These are phyloP conservation scores for Columbina picui DNA, from an alignment of 2,113 vertebrate species.

Conservation along the genomic window DNA sequence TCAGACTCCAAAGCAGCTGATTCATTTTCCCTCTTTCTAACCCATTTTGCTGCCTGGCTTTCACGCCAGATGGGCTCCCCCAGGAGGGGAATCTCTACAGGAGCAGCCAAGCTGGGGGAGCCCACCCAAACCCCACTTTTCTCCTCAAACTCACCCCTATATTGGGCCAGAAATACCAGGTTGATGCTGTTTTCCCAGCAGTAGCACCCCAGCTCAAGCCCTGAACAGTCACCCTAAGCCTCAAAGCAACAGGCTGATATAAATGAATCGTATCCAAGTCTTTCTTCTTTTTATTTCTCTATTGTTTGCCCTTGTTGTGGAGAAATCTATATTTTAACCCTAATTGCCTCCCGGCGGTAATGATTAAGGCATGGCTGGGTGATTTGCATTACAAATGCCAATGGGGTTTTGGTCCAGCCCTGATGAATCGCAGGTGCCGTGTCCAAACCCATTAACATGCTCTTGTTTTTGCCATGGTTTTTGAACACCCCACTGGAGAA, in stretches of 20 bases:
- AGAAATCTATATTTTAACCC: constrained; percentile 77
- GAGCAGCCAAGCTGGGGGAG: not conserved
- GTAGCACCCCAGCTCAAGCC: not conserved
- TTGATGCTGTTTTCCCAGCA: not conserved
- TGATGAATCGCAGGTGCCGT: constrained; percentile 18
- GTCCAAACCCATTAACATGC: constrained; percentile 22
- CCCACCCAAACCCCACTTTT: not conserved
- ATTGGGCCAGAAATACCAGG: not conserved
- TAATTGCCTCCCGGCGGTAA: constrained; percentile 77
- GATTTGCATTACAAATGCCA: constrained; percentile 76
- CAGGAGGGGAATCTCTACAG: not conserved
- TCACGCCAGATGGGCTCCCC: not conserved
- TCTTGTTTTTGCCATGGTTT: constrained; percentile 20
- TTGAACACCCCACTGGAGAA: not conserved
- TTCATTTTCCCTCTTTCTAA: not conserved
- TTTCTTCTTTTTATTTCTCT: constrained; percentile 56
- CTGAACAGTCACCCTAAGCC: not conserved
- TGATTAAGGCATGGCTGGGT: constrained; percentile 73
- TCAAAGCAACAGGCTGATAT: not conserved
- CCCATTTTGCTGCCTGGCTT: not conserved
- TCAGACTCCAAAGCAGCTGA: not conserved
- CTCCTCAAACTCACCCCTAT: not conserved
- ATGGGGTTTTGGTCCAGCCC: constrained; percentile 14
- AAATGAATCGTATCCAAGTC: constrained; percentile 30
- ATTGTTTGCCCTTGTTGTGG: constrained; percentile 60